Conservation (phyloP, 2,113 vertebrate genomes). For the Neotoma lepida region DNA sequence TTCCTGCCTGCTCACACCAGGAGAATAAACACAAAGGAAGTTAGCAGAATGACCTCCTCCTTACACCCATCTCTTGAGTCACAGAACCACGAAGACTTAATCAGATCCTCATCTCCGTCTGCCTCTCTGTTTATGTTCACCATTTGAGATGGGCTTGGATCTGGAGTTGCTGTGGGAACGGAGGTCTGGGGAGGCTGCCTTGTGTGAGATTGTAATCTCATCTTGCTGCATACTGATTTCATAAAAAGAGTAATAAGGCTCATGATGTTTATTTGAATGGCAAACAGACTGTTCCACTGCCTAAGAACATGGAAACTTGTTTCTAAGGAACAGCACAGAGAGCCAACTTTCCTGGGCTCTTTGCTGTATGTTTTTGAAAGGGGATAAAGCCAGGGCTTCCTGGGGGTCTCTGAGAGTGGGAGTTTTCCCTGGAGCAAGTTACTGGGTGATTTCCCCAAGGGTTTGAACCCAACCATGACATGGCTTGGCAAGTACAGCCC, state of each 20-base stretch:
- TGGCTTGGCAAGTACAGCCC: neutral
- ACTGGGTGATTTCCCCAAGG: neutral
- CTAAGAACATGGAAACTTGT: slow-evolving; percentile 24
- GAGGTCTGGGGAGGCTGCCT: neutral
- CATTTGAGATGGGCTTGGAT: neutral
- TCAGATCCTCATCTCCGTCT: neutral
- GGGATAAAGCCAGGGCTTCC: neutral
- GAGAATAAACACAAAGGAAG: neutral
- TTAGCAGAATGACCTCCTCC: neutral
- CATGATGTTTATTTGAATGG: slow-evolving; percentile 53
- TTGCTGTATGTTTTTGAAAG: neutral
- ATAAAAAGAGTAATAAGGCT: slow-evolving; percentile 41
- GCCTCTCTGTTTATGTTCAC: slow-evolving; percentile 11
- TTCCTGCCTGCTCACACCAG: slow-evolving; percentile 18
- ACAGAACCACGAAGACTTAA: neutral
- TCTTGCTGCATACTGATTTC: slow-evolving; percentile 22
- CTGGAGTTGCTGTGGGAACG: slow-evolving; percentile 4
- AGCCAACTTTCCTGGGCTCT: neutral
- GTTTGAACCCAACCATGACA: neutral
- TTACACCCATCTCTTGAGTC: neutral
- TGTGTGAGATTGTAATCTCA: slow-evolving; percentile 47
- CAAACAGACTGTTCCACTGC: slow-evolving; percentile 46
- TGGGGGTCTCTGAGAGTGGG: neutral
- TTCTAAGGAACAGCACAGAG: neutral
- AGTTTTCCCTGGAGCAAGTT: neutral